Evolutionary conservation across 2,888 invertebrate species (phyloP), one percentile per base, ranked within the genome.

Genomic region (Erebia epiphron): DNA sequence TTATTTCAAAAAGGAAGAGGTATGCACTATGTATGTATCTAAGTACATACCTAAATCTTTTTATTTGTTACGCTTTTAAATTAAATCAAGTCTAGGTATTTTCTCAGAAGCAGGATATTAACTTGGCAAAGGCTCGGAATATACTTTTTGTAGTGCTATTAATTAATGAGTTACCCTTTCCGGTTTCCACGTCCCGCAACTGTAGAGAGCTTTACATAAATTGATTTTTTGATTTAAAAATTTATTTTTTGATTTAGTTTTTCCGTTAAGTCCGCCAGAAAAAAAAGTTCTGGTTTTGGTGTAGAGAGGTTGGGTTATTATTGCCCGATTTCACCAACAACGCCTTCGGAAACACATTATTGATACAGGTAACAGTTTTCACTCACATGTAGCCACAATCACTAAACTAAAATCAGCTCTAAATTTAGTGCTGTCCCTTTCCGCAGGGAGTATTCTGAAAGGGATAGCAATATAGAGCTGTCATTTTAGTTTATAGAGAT

Each of bases 151-250:
- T n/a, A 46, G 11, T 46, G 46, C 46, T 46, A 60, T n/a, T 58
- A 41, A 58, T 58, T 58, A 58, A 58, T 60, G 60, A 58, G 16
- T 50, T n/a, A 9, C n/a, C n/a, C 35, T 58, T 10, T 16, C 35
- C 8, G 16, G 16, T 35, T 16, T 35, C 60, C 60, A 35, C 41
- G 60, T 9, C 60, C 41, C 26, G 26, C 57, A 41, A 10, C 21
- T 35, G 3, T 13, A 35, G 57, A 35, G 49, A 13, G 35, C n/a
- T n/a, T 60, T n/a, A n/a, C n/a, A n/a, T n/a, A n/a, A n/a, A n/a
- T n/a, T n/a, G n/a, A n/a, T n/a, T n/a, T n/a, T n/a, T n/a, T n/a
- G n/a, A n/a, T n/a, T 60, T 41, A n/a, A 16, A n/a, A 60, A 41
- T 43, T 41, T 10, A n/a, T 41, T 2, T 10, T 35, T 60, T 2